These are phyloP conservation scores for Lepilemur ruficaudatus DNA, from an alignment of 2,797 vertebrate genomes.

Conservation along the genomic window DNA sequence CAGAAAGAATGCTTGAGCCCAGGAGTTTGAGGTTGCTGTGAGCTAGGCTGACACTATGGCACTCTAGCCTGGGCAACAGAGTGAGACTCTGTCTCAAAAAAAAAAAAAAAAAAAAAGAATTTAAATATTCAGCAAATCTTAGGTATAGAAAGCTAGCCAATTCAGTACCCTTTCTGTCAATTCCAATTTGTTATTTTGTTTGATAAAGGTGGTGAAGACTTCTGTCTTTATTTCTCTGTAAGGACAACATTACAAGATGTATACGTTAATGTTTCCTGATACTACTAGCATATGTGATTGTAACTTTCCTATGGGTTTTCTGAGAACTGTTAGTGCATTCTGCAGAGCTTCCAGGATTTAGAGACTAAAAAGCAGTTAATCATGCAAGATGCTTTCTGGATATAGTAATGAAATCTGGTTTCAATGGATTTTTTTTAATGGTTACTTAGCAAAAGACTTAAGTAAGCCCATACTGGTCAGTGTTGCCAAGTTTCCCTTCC, in stretches of 20 bases:
- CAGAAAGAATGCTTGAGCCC: too few species aligned
- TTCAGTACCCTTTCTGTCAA: neutral
- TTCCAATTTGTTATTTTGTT: neutral
- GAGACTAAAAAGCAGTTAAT: slow-evolving; percentile 40
- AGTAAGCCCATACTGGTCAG: neutral
- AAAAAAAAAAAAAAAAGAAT: neutral
- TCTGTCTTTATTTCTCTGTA: neutral
- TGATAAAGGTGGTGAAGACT: neutral
- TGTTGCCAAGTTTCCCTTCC: neutral
- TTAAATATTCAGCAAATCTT: neutral
- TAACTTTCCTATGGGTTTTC: slow-evolving; percentile 26
- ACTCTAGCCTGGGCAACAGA: too few species aligned
- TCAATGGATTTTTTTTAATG: neutral
- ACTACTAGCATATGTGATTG: neutral
- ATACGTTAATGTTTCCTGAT: neutral
- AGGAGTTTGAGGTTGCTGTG: too few species aligned
- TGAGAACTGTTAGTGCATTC: slow-evolving; percentile 17
- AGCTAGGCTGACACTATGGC: too few species aligned
- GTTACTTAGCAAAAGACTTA: slow-evolving; percentile 35
- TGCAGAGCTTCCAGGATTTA: slow-evolving; percentile 3
- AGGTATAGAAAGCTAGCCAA: neutral
- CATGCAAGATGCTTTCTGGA: slow-evolving; percentile 40
- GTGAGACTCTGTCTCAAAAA: too few species aligned
- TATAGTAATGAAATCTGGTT: slow-evolving; percentile 13
- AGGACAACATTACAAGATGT: neutral